Base-by-base conservation (phyloP, 2,113 vertebrate genomes). In the Struthidea cinerea region DNA sequence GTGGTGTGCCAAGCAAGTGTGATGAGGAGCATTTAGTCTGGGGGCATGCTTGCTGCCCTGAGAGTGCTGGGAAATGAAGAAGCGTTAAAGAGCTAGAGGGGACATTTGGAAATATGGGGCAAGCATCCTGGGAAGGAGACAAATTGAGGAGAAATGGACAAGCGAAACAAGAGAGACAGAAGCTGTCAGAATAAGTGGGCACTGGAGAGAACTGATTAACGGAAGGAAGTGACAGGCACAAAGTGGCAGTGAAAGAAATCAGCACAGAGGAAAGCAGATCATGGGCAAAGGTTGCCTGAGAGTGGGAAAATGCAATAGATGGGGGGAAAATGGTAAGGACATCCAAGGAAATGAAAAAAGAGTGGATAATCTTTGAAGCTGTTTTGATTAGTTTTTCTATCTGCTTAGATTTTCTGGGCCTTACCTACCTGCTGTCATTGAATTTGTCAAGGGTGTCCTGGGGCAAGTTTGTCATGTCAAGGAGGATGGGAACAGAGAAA, bases 181-280 rank as follows among this genome's bases (percentile, higher is more conserved):
- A 89, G 39, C 90, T 95, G 76, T 94, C 96, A 75, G 90, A 75
- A 1, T 61, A 69, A 90, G 83, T 73, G 77, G 69, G 49, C 73
- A 42, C 76, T 94, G 86, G 67, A 94, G 80, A 79, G 77, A 53
- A 32, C 49, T 73, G 91, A 81, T 87, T 90, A 92, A 57, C 0
- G 2, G 69, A 82, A 94, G 75, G 76, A 90, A 90, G 42, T 86
- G 93, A 94, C 92, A 89, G 71, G 69, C 82, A 61, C 90, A 75
- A 90, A 96, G 96, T 93, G 88, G 52, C 86, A 53, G 76, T 87
- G 83, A 87, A 92, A 93, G 90, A 76, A 90, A 84, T 91, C 83
- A 65, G 81, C 60, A 3, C 44, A 87, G 87, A 70, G 56, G 39
- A 73, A 94, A 71, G 65, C 55, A 33, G 68, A 89, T 56, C 3